phyloP scores from a whole-genome alignment of 2,888 invertebrate species.

The Adineta ricciae region DNA sequence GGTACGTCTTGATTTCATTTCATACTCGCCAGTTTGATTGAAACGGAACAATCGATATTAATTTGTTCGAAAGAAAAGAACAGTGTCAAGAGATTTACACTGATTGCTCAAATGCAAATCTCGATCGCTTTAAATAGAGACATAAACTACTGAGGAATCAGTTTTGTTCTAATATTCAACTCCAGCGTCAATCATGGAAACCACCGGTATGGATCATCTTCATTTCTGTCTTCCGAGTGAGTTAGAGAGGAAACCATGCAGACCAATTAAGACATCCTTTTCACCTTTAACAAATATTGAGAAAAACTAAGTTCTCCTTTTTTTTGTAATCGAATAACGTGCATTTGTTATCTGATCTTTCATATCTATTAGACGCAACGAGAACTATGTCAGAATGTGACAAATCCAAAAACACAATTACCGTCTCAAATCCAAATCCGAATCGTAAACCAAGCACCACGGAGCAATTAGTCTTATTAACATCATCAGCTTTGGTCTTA shows the following conservation, averaged over 20 bases:
- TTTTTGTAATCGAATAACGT: not conserved
- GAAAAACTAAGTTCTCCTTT: not conserved
- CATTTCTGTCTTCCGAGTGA: not conserved
- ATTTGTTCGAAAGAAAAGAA: not conserved
- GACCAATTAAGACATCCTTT: too few relatives aligned
- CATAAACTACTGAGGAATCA: too few relatives aligned
- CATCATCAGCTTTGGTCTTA: not conserved
- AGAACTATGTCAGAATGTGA: not conserved
- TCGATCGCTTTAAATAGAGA: not conserved
- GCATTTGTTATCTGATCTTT: not conserved
- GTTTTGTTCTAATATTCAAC: not conserved
- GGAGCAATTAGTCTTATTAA: not conserved
- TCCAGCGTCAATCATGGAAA: not conserved
- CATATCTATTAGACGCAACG: not conserved
- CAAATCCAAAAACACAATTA: not conserved
- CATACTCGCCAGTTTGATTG: too few relatives aligned
- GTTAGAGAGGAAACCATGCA: too few relatives aligned
- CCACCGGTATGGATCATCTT: not conserved
- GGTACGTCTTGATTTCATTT: not conserved
- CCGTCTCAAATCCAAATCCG: not conserved
- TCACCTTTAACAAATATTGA: not conserved
- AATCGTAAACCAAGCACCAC: not conserved
- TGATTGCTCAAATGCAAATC: not conserved
- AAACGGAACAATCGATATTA: not conserved
- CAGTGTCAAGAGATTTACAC: not conserved